Conservation (phyloP, 2,113 vertebrate species). For the Osmerus eperlanus region DNA sequence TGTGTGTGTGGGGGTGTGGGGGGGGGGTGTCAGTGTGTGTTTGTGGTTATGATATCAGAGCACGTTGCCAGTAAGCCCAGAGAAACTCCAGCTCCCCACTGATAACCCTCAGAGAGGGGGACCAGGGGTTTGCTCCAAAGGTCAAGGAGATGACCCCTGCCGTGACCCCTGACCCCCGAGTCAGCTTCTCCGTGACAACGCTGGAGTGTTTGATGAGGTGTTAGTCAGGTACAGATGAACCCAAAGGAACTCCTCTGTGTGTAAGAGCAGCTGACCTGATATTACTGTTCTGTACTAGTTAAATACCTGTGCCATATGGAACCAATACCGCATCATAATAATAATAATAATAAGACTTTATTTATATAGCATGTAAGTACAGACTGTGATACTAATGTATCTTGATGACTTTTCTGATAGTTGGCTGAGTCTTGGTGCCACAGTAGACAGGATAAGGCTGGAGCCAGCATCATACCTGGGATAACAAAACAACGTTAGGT, state of each 20-base stretch:
- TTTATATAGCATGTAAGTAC: no score
- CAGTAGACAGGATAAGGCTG: neutral
- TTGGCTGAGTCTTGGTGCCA: neutral
- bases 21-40: neutral
- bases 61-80: neutral
- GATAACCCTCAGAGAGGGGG: conserved; percentile 1
- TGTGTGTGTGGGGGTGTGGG: neutral
- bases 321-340: no score
- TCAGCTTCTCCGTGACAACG: neutral
- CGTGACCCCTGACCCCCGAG: neutral
- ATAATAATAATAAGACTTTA: no score
- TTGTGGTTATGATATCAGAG: neutral
- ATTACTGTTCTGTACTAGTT: no score
- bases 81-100: neutral
- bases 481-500: neutral
- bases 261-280: no score
- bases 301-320: no score
- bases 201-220: neutral
- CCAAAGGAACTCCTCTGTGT: neutral
- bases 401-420: no score
- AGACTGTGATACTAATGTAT: no score
- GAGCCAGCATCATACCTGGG: conserved; percentile 18
- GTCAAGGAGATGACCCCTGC: neutral
- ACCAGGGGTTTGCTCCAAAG: neutral
- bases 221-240: neutral